Evolutionary conservation across 2,797 vertebrate species (phyloP).

Genomic region (Protosalanx chinensis): DNA sequence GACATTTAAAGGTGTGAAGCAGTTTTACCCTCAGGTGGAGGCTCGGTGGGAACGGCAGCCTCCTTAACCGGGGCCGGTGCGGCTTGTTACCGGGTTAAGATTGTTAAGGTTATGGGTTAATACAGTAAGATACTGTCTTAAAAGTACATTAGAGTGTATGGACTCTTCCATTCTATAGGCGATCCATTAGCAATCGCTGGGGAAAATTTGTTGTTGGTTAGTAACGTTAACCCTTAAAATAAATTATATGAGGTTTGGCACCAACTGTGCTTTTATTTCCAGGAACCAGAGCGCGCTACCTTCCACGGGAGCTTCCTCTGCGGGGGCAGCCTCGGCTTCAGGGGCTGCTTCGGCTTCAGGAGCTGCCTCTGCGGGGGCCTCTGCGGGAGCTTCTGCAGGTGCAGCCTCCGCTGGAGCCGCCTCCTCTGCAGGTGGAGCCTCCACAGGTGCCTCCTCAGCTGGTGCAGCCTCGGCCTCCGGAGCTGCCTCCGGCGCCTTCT

Average conservation of each 20-base stretch:
- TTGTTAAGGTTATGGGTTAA: conserved; percentile 2
- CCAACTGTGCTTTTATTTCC: not conserved
- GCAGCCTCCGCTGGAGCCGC: conserved; percentile 28
- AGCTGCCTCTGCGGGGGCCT: conserved; percentile 33
- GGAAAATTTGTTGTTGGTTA: not conserved
- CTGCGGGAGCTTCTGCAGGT: conserved; percentile 10
- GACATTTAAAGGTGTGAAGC: no score
- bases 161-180: not conserved
- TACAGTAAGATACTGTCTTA: not conserved
- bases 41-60: conserved; percentile 20
- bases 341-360: not conserved
- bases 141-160: not conserved
- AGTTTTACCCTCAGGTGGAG: conserved; percentile 50
- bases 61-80: conserved; percentile 19
- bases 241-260: not conserved
- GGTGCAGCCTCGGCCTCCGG: conserved; percentile 33
- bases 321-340: conserved; percentile 15
- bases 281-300: conserved; percentile 46
- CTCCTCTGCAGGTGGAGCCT: not conserved
- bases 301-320: conserved; percentile 36
- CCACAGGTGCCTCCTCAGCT: not conserved
- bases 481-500: conserved; percentile 51
- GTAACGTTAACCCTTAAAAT: not conserved
- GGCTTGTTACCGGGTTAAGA: conserved; percentile 6
- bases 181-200: not conserved